A percentile compares a stretch with the other conserved stretches of the same genome.
phyloP scores from a whole-genome alignment of 2,888 invertebrate species.

The Hemithea aestivaria region DNA sequence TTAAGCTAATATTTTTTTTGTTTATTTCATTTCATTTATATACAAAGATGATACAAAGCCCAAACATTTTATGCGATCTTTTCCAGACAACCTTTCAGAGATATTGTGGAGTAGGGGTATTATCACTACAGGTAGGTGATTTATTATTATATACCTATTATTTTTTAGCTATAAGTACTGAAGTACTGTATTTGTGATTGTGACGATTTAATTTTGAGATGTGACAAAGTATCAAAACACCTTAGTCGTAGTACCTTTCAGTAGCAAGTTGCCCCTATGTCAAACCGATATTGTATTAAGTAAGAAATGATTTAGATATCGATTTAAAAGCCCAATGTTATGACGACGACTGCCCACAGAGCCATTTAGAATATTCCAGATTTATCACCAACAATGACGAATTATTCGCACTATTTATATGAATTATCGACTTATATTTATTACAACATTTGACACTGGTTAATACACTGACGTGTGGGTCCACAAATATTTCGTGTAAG shows the following conservation, averaged over 20 bases:
- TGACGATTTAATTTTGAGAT: background rate
- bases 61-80: too few species aligned
- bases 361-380: conserved; percentile 34
- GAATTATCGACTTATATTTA: conserved; percentile 28
- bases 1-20: too few species aligned
- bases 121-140: too few species aligned
- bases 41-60: too few species aligned
- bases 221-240: conserved; percentile 1
- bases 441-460: conserved; percentile 19
- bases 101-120: too few species aligned
- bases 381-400: conserved; percentile 38
- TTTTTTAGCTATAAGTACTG: too few species aligned
- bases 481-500: too few species aligned
- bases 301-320: conserved; percentile 5
- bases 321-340: conserved; percentile 43
- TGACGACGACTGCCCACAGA: conserved; percentile 58
- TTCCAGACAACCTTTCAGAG: too few species aligned
- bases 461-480: too few species aligned
- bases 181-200: too few species aligned
- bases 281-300: conserved; percentile 17
- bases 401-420: conserved; percentile 29
- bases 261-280: background rate
- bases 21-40: too few species aligned
- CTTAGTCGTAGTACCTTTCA: background rate
- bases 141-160: too few species aligned